phyloP scores from a whole-genome alignment of 2,888 invertebrate genomes.

The Koerneria pararmatus region DNA sequence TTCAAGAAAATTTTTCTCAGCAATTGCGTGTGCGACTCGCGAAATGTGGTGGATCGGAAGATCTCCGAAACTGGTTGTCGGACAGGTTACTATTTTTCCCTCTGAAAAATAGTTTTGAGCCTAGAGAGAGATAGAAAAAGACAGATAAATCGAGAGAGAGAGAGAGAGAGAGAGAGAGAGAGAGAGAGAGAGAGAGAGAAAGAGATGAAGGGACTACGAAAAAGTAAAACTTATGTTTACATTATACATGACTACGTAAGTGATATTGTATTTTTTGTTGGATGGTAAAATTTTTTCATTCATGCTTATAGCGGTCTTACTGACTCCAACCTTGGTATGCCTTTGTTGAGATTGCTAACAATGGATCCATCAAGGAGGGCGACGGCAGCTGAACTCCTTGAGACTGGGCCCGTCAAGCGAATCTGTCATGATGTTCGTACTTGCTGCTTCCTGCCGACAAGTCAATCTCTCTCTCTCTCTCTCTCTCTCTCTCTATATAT shows the following conservation, averaged over 20 bases:
- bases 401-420: slow-evolving; percentile 26
- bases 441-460: neutral
- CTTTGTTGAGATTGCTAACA: slow-evolving; percentile 33
- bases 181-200: too few relatives aligned
- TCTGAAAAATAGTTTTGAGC: neutral
- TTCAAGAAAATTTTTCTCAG: slow-evolving; percentile 24
- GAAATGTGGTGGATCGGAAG: slow-evolving; percentile 37
- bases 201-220: too few relatives aligned
- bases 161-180: too few relatives aligned
- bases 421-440: slow-evolving; percentile 32
- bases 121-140: too few relatives aligned
- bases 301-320: too few relatives aligned
- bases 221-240: too few relatives aligned
- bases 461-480: neutral
- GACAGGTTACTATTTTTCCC: slow-evolving; percentile 18
- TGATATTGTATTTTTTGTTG: too few relatives aligned
- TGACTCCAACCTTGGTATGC: slow-evolving; percentile 17
- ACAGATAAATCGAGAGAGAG: too few relatives aligned
- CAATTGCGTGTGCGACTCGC: slow-evolving; percentile 42
- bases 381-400: slow-evolving; percentile 27
- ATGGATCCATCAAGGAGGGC: slow-evolving; percentile 26
- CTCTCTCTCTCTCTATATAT: neutral
- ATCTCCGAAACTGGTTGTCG: slow-evolving; percentile 22
- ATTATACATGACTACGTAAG: too few relatives aligned
- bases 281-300: too few relatives aligned